Base-by-base conservation (phyloP, 2,888 invertebrate genomes). In the Augochlorella aurata region DNA sequence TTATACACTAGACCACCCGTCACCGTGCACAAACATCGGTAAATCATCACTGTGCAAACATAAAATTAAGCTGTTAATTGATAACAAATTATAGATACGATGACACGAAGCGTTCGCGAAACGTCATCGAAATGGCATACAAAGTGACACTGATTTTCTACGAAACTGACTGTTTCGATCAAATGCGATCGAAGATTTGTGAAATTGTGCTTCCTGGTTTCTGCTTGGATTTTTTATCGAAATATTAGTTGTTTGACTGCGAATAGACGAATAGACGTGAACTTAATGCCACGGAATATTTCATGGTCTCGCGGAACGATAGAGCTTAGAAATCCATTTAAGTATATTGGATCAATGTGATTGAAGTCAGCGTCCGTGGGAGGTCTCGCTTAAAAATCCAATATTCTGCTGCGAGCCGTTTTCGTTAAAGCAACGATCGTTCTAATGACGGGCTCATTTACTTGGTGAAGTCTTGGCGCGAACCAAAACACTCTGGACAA, bases 321-420 rank as follows among this genome's bases (percentile, higher is more conserved):
- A 66, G 73, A 83, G 84, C 73, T 75, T 86, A 73, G 66, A 86
- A 90, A 90, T 90, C 90, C 90, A 83, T 85, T 90, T 90, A 89
- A 85, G 86, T 77, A 89, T 90, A 90, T 90, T 90, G 89, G 90
- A 90, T 90, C 87, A 90, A 77, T 44, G 58, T 18, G 67, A 45
- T 18, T 49, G 77, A 29, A 73, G 66, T 63, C 63, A 69, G 74
- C 50, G 74, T 75, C 69, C 58, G 54, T 58, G 68, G 79, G 85
- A 71, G 81, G 77, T 79, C 75, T 70, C 81, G n/a, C 70, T 85
- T 84, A 84, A 87, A 84, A 87, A 85, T 87, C 84, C 87, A 87
- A 87, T 87, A 87, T 84, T 78, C 77, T 63, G 65, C 44, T 65
- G 14, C 49, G 61, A 74, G 74, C 66, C 78, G 47, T 67, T 54